Evolutionary conservation across 2,888 invertebrate species (phyloP).

Genomic region (Lasioglossum vierecki): DNA sequence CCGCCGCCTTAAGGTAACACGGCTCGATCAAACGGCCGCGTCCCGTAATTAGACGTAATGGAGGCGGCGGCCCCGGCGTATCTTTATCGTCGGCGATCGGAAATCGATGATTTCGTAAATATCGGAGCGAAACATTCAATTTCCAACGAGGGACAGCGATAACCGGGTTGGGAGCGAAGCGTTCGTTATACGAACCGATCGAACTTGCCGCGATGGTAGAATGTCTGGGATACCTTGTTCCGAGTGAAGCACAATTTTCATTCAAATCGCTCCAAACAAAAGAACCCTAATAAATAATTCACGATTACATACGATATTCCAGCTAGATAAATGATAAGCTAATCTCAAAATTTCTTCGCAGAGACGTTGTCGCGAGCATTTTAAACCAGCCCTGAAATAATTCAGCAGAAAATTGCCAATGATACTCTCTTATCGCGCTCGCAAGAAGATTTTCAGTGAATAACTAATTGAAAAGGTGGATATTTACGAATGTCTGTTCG

Average conservation of each 20-base stretch:
- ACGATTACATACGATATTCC: neutral
- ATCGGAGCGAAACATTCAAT: constrained; percentile 38
- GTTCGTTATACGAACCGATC: neutral
- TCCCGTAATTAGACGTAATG: constrained; percentile 54
- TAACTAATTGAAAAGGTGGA: neutral
- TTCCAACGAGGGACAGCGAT: constrained; percentile 23
- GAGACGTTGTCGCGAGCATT: too few species aligned
- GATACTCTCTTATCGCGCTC: neutral
- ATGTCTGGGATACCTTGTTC: too few species aligned
- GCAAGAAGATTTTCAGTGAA: neutral
- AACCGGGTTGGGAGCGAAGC: neutral
- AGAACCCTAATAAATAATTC: neutral
- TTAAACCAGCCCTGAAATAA: neutral
- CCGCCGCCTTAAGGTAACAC: constrained; percentile 63
- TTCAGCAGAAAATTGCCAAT: neutral
- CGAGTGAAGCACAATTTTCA: neutral
- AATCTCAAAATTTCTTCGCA: neutral
- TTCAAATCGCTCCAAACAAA: neutral
- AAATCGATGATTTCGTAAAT: constrained; percentile 48
- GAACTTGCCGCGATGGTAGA: neutral
- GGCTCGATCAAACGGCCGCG: constrained; percentile 41
- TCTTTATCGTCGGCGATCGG: constrained; percentile 31
- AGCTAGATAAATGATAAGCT: neutral
- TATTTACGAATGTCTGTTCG: constrained; percentile 2
- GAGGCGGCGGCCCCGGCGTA: constrained; percentile 14